Evolutionary conservation across 2,113 vertebrate genomes (phyloP), one percentile per base, ranked within the genome.

Genomic region (human (Homo sapiens)): DNA sequence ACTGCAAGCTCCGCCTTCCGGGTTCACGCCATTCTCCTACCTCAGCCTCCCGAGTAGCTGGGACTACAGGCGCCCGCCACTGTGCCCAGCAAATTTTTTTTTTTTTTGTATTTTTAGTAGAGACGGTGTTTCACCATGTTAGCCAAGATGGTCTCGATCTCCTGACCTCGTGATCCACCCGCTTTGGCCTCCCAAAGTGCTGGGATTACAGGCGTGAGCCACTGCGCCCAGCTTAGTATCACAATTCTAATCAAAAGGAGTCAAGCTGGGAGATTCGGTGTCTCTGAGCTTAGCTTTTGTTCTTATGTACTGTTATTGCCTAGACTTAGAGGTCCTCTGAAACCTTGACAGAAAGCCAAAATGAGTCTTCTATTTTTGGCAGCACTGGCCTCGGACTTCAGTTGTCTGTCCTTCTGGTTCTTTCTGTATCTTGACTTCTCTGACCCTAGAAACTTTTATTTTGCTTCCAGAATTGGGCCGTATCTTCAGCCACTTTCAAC

Each of bases 331-430:
- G 35, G 17, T 76, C 48, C 18, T 45, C 59, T 75, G 64, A 92
- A 93, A 79, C n/a, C 16, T 17, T 85, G 61, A 59, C 9, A 35
- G 22, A 40, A 38, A 85, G 57, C 35, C n/a, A 85, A 78, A 76
- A 82, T 83, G 27, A 94, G 23, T 88, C 48, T 78, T 73, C 52
- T 73, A 61, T 91, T 82, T 61, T 82, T 82, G 68, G 27, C 38
- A 52, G 4, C 89, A 18, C 38, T 89, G 52, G 25, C 52, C 66
- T 95, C 96, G 88, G 76, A 88, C 52, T 97, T 96, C 66, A 75
- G 7, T 55, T 52, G 8, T 80, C 50, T 35, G 4, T 83, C 40
- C 35, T 92, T 40, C 3, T 32, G 48, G 45, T 3, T 30, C 68
- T 87, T 55, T 86, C 59, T 82, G 84, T 89, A n/a, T 72, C n/a